Base-by-base conservation (phyloP, 2,113 vertebrate species). In the Mionectes macconnelli region DNA sequence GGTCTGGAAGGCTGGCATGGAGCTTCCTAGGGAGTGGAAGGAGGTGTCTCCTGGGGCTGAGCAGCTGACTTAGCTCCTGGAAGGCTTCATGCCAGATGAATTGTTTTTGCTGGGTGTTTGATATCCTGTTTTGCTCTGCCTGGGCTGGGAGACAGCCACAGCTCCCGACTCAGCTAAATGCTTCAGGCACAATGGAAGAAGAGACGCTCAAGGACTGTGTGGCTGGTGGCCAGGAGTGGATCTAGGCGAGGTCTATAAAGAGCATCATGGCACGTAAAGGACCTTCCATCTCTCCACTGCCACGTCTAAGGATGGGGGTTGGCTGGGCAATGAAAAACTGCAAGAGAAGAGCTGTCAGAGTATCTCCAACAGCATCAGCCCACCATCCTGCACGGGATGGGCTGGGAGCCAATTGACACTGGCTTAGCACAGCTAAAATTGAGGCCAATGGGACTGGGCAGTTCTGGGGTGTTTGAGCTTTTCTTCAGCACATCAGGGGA, bases 191-290 rank as follows among this genome's bases (percentile, higher is more conserved):
- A 3, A 31, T 8, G 30, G 55, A 70, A 42, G 55, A 70, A 39
- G 23, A 66, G 45, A 60, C 66, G 56, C 17, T 67, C 55, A 59
- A 59, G 83, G 31, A 27, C 2, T n/a, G 23, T 0, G 1, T 15
- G 52, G 73, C 67, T 45, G 40, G 52, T 8, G 8, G 69, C 60
- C 82, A 78, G 45, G 33, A 5, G 3, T 1, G 27, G 39, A 20
- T 12, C 6, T 31, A 55, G 40, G 68, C 0, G 0, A 79, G 27
- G n/a, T 23, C 9, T 9, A 16, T 6, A 5, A 62, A 80, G 17
- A 87, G 15, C 50, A 44, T 7, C 0, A 0, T 0, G 3, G 50
- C 49, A 60, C 0, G 0, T 11, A 31, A 31, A 63, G 52, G 15
- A 16, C 40, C 39, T 80, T 33, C 5, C 35, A 8, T 50, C 62